phyloP scores from a whole-genome alignment of 2,113 vertebrate genomes.

The Myanophis thanlyinensis region DNA sequence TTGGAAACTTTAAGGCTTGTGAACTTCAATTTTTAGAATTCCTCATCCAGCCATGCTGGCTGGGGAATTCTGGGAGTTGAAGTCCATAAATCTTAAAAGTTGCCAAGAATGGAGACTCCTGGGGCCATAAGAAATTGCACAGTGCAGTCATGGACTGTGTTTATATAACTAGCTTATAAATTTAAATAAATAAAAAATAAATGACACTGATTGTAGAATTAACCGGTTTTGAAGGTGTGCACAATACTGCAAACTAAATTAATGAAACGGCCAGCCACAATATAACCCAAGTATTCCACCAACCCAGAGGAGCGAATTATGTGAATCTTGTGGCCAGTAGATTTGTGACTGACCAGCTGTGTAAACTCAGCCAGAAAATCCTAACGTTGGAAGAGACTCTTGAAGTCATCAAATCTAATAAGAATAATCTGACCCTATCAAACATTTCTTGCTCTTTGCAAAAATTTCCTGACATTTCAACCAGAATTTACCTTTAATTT shows the following conservation, averaged over 20 bases:
- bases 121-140: not conserved
- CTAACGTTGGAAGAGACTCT: not conserved
- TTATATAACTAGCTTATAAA: not conserved
- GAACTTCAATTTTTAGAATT: no score
- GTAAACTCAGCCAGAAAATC: not conserved
- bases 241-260: not conserved
- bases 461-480: no score
- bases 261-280: not conserved
- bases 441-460: no score
- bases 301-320: not conserved
- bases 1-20: not conserved
- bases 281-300: not conserved
- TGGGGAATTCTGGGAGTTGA: no score
- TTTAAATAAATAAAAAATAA: not conserved
- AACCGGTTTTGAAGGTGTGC: not conserved
- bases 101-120: no score
- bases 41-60: no score
- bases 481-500: not conserved
- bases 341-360: not conserved
- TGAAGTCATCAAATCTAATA: not conserved
- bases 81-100: no score
- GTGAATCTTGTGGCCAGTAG: not conserved
- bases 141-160: not conserved
- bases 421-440: no score
- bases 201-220: not conserved